Evolutionary conservation across 2,113 vertebrate genomes (phyloP).

Genomic region (Podocnemis expansa): DNA sequence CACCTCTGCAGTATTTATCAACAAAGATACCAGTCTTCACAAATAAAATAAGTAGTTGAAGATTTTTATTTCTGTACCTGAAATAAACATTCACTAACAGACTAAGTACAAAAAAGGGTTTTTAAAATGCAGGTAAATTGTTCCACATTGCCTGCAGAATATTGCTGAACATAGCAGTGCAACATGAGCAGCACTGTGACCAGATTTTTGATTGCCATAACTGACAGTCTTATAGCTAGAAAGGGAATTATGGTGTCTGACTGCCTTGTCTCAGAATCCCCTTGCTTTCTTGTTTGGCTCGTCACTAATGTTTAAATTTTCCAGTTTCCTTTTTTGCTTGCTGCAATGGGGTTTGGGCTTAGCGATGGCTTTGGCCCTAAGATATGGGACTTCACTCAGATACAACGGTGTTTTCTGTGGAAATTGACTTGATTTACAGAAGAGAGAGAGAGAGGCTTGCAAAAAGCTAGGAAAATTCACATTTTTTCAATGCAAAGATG

Average conservation of each 20-base stretch:
- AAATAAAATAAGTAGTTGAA: neutral
- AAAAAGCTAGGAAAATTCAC: neutral
- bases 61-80: slow-evolving; percentile 34
- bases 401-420: neutral
- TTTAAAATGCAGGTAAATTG: slow-evolving; percentile 66
- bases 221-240: slow-evolving; percentile 55
- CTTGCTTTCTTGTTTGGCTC: neutral
- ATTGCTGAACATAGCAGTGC: slow-evolving; percentile 7
- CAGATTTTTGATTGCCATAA: slow-evolving; percentile 70
- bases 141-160: slow-evolving; percentile 44
- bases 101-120: slow-evolving; percentile 4
- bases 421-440: neutral
- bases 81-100: slow-evolving; percentile 22
- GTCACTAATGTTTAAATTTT: slow-evolving; percentile 39
- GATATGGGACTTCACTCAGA: neutral
- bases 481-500: neutral
- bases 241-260: slow-evolving; percentile 47
- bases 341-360: neutral
- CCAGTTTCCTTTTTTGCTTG: slow-evolving; percentile 3
- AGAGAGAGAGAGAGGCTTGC: neutral
- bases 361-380: neutral
- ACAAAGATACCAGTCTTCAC: neutral
- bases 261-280: slow-evolving; percentile 40
- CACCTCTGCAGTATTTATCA: slow-evolving; percentile 47
- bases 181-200: slow-evolving; percentile 49